Evolutionary conservation across 1,140 invertebrate species (phyloP).

Genomic region (Palaemon carinicauda): DNA sequence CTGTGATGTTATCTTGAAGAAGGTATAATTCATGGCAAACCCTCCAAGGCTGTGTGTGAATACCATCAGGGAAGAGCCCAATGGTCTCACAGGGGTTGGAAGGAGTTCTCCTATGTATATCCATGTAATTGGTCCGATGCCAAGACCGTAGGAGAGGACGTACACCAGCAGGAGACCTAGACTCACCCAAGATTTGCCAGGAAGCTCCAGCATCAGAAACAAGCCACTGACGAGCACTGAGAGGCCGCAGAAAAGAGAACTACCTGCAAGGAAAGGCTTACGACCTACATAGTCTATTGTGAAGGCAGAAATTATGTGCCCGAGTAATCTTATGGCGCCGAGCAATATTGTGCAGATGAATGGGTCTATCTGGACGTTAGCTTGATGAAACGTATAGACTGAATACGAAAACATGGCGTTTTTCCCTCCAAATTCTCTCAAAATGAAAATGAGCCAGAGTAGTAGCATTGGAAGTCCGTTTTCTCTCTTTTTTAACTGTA

Average conservation of each 20-base stretch:
- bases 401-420: not conserved
- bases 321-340: not conserved
- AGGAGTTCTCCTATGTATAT: conserved; percentile 21
- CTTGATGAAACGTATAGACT: not conserved
- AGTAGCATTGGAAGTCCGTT: not conserved
- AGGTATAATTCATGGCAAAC: conserved; percentile 6
- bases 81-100: conserved; percentile 9
- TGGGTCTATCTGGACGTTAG: not conserved
- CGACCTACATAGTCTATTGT: not conserved
- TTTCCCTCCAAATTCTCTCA: not conserved
- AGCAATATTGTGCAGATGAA: not conserved
- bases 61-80: not conserved
- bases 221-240: not conserved
- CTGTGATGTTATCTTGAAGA: not conserved
- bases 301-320: not conserved
- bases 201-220: not conserved
- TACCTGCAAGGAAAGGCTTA: no score
- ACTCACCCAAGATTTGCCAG: not conserved
- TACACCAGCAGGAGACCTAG: not conserved
- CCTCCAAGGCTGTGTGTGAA: not conserved
- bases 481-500: not conserved
- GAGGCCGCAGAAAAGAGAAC: not conserved
- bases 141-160: conserved; percentile 3
- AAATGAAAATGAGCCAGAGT: not conserved
- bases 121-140: conserved; percentile 26